Base-by-base conservation (phyloP, 2,797 vertebrate species). In the Esox masquinongy region DNA sequence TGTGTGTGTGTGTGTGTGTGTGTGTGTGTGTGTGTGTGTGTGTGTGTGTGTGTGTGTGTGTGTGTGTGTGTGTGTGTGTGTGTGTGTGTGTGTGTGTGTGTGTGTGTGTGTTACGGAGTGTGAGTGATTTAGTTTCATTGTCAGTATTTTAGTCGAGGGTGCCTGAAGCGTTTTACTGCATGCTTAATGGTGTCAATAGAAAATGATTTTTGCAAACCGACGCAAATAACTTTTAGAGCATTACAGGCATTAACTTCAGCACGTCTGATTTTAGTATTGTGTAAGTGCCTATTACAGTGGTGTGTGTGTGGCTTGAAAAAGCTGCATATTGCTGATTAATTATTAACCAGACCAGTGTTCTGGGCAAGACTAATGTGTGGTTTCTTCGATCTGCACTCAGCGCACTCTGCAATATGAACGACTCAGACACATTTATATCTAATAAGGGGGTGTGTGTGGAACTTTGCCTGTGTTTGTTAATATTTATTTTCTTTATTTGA, bases 391-490 rank as follows among this genome's bases (percentile, higher is more conserved):
- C 14, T 47, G 43, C 43, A 47, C 43, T 47, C 12, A 47, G 43
- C 43, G 12, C 43, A 39, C 4, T 1, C 11, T 14, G 43, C 43
- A 47, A 47, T 47, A 47, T 43, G 39, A 43, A 43, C 1, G 39
- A 9, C 43, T 47, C 43, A 59, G 53, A 34, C 12, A 67, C 64
- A 34, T 26, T 69, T 19, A 51, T 5, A 51, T 3, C 69, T 36
- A n/a, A 39, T 69, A 12, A 3, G 68, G 39, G 67, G 36, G 19
- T 68, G 63, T 66, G 9, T 36, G 26, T 3, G 16, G 43, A 14
- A 11, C 43, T 47, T 11, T 61, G 64, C 72, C 61, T 66, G 39
- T 70, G 56, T 75, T 24, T 77, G 68, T 74, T 24, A 61, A 34
- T 64, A 19, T 29, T n/a, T 70, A n/a, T 22, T 19, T 17, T 17